Evolutionary conservation across 2,888 invertebrate species (phyloP).

Genomic region (Monochamus alternatus): DNA sequence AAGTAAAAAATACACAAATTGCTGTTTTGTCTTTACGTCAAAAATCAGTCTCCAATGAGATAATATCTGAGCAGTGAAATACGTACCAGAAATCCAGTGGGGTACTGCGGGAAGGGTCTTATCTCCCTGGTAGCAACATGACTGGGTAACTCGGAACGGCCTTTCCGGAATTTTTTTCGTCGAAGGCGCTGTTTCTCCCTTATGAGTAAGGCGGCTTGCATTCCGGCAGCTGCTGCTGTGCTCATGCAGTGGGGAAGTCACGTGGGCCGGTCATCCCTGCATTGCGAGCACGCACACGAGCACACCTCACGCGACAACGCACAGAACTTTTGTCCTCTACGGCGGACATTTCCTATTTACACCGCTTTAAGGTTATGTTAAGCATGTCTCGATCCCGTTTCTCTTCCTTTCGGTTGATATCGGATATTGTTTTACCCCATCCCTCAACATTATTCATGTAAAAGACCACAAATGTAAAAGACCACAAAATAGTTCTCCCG

Average conservation of each 20-base stretch:
- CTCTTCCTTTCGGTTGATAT: conserved; percentile 11
- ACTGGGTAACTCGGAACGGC: conserved; percentile 86
- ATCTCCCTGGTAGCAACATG: conserved; percentile 91
- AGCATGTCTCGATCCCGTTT: conserved; percentile 1
- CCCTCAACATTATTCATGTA: conserved; percentile 18
- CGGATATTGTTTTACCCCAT: background rate
- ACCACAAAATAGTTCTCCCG: conserved; percentile 32
- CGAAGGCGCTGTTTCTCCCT: conserved; percentile 91
- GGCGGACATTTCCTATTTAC: background rate
- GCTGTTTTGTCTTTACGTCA: too few relatives aligned
- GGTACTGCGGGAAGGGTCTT: conserved; percentile 90
- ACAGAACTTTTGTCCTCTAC: background rate
- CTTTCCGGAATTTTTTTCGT: conserved; percentile 84
- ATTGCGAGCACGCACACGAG: background rate
- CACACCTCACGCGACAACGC: background rate
- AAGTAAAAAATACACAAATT: too few relatives aligned
- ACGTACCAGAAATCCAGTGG: conserved; percentile 75
- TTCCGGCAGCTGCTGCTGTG: conserved; percentile 77
- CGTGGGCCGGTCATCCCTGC: conserved; percentile 18
- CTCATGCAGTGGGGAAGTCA: conserved; percentile 66
- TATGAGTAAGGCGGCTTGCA: conserved; percentile 95
- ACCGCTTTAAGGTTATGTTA: background rate
- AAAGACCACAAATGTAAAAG: conserved; percentile 32
- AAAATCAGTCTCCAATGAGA: too few relatives aligned
- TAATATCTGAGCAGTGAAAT: background rate